A percentile compares a stretch with the other conserved stretches of the same genome.
These are phyloP conservation scores for Cryptotis parvus DNA, from an alignment of 2,113 vertebrate genomes.

Conservation along the genomic window DNA sequence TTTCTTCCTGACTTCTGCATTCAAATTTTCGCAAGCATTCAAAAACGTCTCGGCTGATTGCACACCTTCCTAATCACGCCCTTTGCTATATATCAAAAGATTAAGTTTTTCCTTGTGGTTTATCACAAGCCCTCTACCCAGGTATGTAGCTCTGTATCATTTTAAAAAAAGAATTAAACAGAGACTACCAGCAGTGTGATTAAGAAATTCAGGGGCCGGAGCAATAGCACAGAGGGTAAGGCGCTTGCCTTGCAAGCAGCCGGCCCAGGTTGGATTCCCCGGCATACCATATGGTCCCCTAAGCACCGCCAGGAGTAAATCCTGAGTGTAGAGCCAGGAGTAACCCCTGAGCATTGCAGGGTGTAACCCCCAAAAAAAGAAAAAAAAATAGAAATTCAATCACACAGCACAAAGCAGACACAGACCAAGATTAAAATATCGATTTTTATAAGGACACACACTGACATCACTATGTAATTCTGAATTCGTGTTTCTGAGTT, in stretches of 20 bases:
- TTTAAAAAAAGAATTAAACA: conserved; percentile 24
- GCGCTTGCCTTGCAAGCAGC: too few relatives aligned
- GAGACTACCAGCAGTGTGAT: not conserved
- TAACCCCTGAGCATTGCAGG: too few relatives aligned
- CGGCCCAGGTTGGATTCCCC: too few relatives aligned
- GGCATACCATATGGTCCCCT: too few relatives aligned
- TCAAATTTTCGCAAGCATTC: conserved; percentile 38
- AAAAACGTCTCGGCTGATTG: conserved; percentile 4
- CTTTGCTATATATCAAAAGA: not conserved
- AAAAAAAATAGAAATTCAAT: not conserved
- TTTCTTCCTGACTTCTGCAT: not conserved
- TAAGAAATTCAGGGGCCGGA: too few relatives aligned
- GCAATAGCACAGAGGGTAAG: too few relatives aligned
- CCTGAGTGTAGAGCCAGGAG: too few relatives aligned
- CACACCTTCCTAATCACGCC: not conserved
- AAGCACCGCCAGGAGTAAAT: too few relatives aligned
- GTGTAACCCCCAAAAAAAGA: too few relatives aligned
- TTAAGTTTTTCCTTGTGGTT: not conserved
- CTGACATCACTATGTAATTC: not conserved
- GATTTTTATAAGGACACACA: not conserved
- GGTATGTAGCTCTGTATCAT: not conserved
- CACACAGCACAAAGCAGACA: not conserved
- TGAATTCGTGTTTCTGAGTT: not conserved
- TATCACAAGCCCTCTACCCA: not conserved
- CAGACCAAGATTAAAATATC: not conserved